Conservation (phyloP, 2,113 vertebrate species). For the Anarhynchus alexandrinus region DNA sequence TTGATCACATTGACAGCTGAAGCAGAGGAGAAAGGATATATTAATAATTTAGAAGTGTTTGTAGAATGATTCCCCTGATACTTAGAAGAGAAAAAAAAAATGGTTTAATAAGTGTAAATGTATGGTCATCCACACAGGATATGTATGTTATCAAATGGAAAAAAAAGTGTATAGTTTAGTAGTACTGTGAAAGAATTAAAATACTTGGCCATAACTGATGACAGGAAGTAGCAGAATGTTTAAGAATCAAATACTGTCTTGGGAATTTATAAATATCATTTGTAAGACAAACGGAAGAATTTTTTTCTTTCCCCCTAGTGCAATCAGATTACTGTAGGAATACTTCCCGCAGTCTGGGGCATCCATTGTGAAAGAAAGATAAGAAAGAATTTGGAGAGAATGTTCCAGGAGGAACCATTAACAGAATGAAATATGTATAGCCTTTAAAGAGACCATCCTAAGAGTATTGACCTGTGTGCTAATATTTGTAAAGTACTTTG, state of each 20-base stretch:
- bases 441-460: not conserved
- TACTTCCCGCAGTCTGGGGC: not conserved
- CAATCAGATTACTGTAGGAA: not conserved
- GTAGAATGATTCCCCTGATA: not conserved
- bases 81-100: not conserved
- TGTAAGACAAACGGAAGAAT: not conserved
- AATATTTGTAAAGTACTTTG: not conserved
- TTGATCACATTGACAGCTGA: not conserved
- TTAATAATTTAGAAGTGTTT: constrained; percentile 16
- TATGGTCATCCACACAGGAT: not conserved
- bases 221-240: not conserved
- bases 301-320: not conserved
- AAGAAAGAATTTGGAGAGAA: not conserved
- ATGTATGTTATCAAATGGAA: not conserved
- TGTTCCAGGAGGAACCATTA: not conserved
- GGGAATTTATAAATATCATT: not conserved
- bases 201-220: not conserved
- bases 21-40: not conserved
- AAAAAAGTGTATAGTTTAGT: not conserved
- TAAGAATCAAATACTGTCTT: not conserved
- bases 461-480: not conserved
- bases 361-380: not conserved
- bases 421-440: not conserved
- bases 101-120: not conserved
- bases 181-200: not conserved